A percentile compares a stretch with the other conserved stretches of the same genome.
phyloP scores from a whole-genome alignment of 2,888 invertebrate species.

The Noctua janthe region DNA sequence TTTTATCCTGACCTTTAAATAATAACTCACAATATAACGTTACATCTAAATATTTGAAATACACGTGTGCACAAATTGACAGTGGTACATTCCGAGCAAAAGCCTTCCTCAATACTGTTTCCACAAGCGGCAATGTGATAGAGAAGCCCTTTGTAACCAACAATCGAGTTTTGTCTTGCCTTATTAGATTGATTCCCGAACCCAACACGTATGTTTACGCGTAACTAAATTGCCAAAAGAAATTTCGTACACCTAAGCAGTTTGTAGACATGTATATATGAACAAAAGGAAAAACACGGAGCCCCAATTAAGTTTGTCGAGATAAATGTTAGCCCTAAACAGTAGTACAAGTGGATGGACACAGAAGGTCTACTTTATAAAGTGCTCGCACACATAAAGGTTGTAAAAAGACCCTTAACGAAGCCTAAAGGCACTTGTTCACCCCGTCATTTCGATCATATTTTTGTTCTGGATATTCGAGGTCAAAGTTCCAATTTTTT shows the following conservation, averaged over 20 bases:
- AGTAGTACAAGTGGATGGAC: constrained; percentile 1
- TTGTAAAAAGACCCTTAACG: too few species aligned
- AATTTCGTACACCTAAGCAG: constrained; percentile 60
- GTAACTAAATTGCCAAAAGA: constrained; percentile 66
- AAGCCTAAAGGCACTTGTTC: too few species aligned
- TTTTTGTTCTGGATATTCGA: too few species aligned
- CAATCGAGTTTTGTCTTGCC: constrained; percentile 63
- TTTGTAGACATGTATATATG: constrained; percentile 68
- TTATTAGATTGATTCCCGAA: constrained; percentile 64
- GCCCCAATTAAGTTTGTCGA: constrained; percentile 83
- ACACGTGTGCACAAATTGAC: constrained; percentile 29
- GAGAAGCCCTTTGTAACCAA: constrained; percentile 53
- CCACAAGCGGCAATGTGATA: constrained; percentile 49
- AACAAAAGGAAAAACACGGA: constrained; percentile 75
- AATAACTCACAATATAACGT: not conserved
- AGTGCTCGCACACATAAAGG: not conserved
- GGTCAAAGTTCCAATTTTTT: too few species aligned
- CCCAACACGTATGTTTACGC: constrained; percentile 61
- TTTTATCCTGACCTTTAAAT: not conserved
- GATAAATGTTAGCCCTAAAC: constrained; percentile 83
- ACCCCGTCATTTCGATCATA: too few species aligned
- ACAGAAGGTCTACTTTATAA: constrained; percentile 11
- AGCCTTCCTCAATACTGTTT: constrained; percentile 43
- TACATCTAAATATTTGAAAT: not conserved
- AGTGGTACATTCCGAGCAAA: constrained; percentile 5